Base-by-base conservation (phyloP, 2,888 invertebrate species). In the Linnaemya vulpina region DNA sequence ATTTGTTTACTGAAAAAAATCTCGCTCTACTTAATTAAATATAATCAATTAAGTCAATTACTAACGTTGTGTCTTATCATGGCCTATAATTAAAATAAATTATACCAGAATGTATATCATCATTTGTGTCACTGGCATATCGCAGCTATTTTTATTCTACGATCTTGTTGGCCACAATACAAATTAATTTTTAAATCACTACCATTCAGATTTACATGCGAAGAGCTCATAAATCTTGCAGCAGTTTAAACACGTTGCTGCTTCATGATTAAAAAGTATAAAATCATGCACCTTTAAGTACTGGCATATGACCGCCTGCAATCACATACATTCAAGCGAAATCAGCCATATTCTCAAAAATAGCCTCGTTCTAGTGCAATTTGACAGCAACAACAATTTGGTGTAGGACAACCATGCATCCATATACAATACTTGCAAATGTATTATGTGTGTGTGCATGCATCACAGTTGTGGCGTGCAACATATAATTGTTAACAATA, bases 391-490 rank as follows among this genome's bases (percentile, higher is more conserved):
- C 40, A 63, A 15, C 51, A 49, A 67, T 8, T 25, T 20, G n/a
- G n/a, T 49, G 10, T 20, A 49, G 49, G n/a, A 71, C 46, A 55
- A 65, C n/a, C n/a, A n/a, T n/a, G n/a, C 5, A 30, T 30, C 2
- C 30, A 30, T 30, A 5, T 30, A 30, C 30, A 30, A 30, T n/a
- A n/a, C n/a, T 3, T 30, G 30, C 5, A 30, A 3, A 30, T 30
- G 30, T 30, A 30, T 30, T 30, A 30, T 30, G 30, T 30, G 5
- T 30, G 30, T 30, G 30, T 30, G 30, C 30, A 30, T 70, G 49
- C 25, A 63, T n/a, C n/a, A 58, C 82, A 78, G 74, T 65, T 78
- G 78, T 82, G 74, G 74, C 78, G 82, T 65, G 78, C 75, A 75
- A 83, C 78, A 40, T 40, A 11, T 78, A 82, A 70, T 82, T 74